Evolutionary conservation across 2,888 invertebrate genomes (phyloP).

Genomic region (Drosophila phalerata): DNA sequence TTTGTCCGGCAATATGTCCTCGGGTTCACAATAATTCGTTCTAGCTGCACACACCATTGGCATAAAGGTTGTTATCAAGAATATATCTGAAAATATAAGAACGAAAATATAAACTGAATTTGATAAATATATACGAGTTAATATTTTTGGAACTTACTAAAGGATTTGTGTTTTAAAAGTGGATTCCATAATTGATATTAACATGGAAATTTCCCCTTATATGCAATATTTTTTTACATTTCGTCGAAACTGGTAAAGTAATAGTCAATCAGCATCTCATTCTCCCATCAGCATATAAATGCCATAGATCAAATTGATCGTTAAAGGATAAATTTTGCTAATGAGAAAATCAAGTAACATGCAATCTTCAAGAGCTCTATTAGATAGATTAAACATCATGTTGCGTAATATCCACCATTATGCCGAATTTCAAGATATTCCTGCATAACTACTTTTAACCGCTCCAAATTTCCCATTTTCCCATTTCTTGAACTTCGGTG

Average conservation of each 20-base stretch:
- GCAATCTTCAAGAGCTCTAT: slow-evolving; percentile 47
- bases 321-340: slow-evolving; percentile 59
- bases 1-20: slow-evolving; percentile 11
- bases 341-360: slow-evolving; percentile 75
- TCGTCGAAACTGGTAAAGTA: slow-evolving; percentile 52
- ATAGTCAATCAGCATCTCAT: slow-evolving; percentile 60
- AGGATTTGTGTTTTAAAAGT: slow-evolving; percentile 63
- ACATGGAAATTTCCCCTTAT: slow-evolving; percentile 61
- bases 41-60: slow-evolving; percentile 29
- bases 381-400: slow-evolving; percentile 60
- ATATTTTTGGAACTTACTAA: slow-evolving; percentile 48
- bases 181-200: slow-evolving; percentile 61
- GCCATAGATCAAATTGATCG: slow-evolving; percentile 70
- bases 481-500: slow-evolving; percentile 34
- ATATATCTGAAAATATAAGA: slow-evolving; percentile 34
- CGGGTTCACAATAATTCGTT: background rate
- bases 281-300: slow-evolving; percentile 61
- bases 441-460: background rate
- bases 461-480: slow-evolving; percentile 37
- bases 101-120: too few species aligned
- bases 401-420: slow-evolving; percentile 62
- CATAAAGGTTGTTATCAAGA: slow-evolving; percentile 14
- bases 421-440: slow-evolving; percentile 41
- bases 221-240: slow-evolving; percentile 55
- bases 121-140: background rate